Conservation (phyloP, 1,140 invertebrate species). For the Gonioctena quinquepunctata region DNA sequence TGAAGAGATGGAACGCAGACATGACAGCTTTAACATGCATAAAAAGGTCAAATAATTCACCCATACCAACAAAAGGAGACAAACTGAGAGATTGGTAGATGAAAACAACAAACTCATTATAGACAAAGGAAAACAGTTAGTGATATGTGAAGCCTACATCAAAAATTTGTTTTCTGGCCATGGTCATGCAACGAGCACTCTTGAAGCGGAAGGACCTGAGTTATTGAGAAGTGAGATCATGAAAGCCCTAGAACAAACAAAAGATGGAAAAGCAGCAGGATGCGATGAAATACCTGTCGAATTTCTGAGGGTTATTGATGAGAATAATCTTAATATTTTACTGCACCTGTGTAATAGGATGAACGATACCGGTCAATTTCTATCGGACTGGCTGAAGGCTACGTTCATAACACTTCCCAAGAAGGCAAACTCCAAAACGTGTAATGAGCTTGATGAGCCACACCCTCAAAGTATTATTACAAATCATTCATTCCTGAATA, state of each 20-base stretch:
- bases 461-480: constrained; percentile 3
- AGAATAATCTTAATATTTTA: not conserved
- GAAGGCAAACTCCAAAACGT: not conserved
- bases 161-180: not conserved
- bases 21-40: constrained; percentile 16
- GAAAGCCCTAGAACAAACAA: not conserved
- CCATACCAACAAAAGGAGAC: constrained; percentile 1
- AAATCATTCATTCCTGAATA: too few species aligned
- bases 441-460: constrained; percentile 1
- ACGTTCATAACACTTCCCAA: too few species aligned
- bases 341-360: not conserved
- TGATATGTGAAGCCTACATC: not conserved
- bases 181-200: not conserved
- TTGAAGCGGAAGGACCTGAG: not conserved
- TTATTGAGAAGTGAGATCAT: not conserved
- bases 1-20: constrained; percentile 17
- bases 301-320: not conserved
- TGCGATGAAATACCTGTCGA: not conserved
- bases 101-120: not conserved
- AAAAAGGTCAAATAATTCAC: constrained; percentile 15
- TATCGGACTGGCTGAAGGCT: not conserved
- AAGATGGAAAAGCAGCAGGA: too few species aligned
- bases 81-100: not conserved
- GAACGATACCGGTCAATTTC: not conserved
- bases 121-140: not conserved